Conservation (phyloP, 2,888 invertebrate genomes). For the Gymnosoma rotundatum region DNA sequence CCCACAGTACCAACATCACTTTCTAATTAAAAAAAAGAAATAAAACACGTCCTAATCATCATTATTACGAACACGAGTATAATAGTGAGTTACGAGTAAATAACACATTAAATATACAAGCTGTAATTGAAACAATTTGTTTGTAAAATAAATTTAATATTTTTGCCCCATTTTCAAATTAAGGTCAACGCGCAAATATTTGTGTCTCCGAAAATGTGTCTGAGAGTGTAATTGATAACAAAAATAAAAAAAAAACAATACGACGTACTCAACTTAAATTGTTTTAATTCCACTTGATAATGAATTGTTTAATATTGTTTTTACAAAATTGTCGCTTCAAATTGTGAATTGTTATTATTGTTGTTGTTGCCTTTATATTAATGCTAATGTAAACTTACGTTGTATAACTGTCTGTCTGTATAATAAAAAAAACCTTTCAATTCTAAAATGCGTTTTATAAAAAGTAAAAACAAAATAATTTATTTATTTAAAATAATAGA, state of each 20-base stretch:
- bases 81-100: conserved; percentile 4
- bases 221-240: conserved; percentile 40
- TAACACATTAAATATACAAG: background rate
- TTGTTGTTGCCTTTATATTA: background rate
- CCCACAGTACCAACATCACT: conserved; percentile 6
- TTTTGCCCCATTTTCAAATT: conserved; percentile 75
- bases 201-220: conserved; percentile 11
- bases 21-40: background rate
- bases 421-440: background rate
- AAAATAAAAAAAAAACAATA: background rate
- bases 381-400: conserved; percentile 9
- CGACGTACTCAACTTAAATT: conserved; percentile 6
- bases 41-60: conserved; percentile 5
- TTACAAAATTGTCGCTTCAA: background rate
- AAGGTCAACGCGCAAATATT: conserved; percentile 73
- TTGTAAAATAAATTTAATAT: conserved; percentile 47
- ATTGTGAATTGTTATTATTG: background rate
- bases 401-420: background rate
- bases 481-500: no score
- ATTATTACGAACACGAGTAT: conserved; percentile 5
- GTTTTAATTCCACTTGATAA: conserved; percentile 46
- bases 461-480: background rate
- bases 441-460: background rate
- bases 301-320: conserved; percentile 44
- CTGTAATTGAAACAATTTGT: conserved; percentile 24